These are phyloP conservation scores for Nyctibius grandis DNA, from an alignment of 2,797 vertebrate species.

Conservation along the genomic window DNA sequence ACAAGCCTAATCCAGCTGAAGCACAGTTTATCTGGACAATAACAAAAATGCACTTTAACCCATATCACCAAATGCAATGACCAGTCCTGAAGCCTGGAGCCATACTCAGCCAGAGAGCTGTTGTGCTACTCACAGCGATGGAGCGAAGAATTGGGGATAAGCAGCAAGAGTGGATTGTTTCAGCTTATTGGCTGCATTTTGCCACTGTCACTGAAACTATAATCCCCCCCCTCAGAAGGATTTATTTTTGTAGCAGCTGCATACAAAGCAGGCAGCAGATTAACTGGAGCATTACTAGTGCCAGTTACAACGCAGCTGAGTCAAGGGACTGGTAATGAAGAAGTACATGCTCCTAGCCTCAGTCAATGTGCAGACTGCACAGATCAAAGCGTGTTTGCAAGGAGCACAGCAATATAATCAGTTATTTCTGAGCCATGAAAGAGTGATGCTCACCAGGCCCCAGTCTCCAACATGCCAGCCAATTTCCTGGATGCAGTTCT, in stretches of 20 bases:
- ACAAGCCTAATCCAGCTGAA: neutral
- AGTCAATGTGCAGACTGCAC: neutral
- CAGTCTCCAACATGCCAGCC: constrained; percentile 88
- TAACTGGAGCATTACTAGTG: constrained; percentile 30
- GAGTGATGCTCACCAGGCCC: constrained; percentile 83
- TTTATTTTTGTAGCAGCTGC: constrained; percentile 49
- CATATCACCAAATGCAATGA: neutral
- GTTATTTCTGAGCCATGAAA: rapidly evolving
- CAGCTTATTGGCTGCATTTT: constrained; percentile 45
- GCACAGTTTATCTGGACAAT: neutral
- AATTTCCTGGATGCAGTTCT: constrained; percentile 74
- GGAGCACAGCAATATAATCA: neutral
- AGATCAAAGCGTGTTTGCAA: neutral
- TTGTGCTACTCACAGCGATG: neutral
- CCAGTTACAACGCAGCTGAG: neutral
- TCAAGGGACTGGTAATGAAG: constrained; percentile 8
- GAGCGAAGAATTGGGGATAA: neutral
- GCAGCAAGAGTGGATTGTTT: constrained; percentile 1
- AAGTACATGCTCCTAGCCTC: neutral
- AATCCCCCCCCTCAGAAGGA: neutral
- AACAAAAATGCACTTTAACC: neutral
- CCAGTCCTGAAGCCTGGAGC: neutral
- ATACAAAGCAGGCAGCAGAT: constrained; percentile 36
- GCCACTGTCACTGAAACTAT: constrained; percentile 4
- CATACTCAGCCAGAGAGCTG: neutral